These are phyloP conservation scores for Heliothis virescens DNA, from an alignment of 1,140 invertebrate species.

Conservation along the genomic window DNA sequence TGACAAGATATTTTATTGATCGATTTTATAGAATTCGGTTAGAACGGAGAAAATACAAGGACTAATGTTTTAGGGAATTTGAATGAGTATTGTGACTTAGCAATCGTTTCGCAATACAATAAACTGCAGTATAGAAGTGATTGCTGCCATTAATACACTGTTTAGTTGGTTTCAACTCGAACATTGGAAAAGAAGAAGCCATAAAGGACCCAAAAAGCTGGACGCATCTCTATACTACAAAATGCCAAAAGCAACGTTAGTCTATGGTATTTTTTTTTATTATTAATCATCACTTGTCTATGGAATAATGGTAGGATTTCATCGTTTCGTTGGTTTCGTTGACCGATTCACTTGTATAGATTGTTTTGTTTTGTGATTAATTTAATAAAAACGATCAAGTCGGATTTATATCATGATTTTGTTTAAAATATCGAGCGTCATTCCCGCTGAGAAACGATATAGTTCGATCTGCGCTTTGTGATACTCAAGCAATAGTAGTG, in stretches of 20 bases:
- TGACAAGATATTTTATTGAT: too few species aligned
- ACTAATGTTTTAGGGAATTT: too few species aligned
- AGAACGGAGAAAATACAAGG: too few species aligned
- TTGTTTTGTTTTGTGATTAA: conserved; percentile 81
- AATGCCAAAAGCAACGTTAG: neutral
- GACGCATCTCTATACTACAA: too few species aligned
- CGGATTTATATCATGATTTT: conserved; percentile 72
- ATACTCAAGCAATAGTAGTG: conserved; percentile 81
- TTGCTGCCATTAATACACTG: too few species aligned
- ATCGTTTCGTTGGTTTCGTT: conserved; percentile 81
- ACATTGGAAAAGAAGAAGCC: too few species aligned
- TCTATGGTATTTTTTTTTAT: conserved; percentile 8
- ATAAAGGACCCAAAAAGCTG: too few species aligned
- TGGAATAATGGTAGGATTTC: conserved; percentile 75
- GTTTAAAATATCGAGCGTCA: conserved; percentile 60
- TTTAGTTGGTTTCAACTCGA: too few species aligned
- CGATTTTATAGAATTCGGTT: too few species aligned
- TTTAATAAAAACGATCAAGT: conserved; percentile 73
- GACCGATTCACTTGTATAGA: conserved; percentile 79
- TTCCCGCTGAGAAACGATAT: conserved; percentile 60
- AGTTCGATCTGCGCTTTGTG: conserved; percentile 71
- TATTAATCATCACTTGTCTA: conserved; percentile 52
- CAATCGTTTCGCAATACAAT: too few species aligned
- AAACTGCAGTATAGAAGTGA: too few species aligned
- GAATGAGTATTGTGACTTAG: too few species aligned